phyloP scores from a whole-genome alignment of 2,113 vertebrate species.

The Platysternon megacephalum region DNA sequence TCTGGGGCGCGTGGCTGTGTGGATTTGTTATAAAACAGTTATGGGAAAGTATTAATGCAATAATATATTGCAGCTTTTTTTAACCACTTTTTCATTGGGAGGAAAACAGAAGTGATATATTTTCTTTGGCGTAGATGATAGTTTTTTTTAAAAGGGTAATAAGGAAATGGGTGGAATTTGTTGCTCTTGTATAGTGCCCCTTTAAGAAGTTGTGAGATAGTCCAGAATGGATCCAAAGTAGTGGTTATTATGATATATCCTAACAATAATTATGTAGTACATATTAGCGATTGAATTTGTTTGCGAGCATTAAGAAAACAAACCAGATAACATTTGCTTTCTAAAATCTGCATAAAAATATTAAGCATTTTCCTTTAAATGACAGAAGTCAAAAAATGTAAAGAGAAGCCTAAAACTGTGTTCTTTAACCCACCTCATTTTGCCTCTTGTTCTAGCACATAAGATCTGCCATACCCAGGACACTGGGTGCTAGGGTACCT shows the following conservation, averaged over 20 bases:
- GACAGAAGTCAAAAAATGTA: background rate
- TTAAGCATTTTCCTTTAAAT: background rate
- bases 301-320: no score
- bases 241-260: background rate
- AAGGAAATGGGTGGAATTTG: background rate
- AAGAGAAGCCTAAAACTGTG: accelerated
- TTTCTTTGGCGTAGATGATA: background rate
- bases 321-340: background rate
- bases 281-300: background rate
- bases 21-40: accelerated
- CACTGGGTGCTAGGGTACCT: background rate
- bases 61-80: accelerated
- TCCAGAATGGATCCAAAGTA: background rate
- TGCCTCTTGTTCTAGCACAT: accelerated
- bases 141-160: background rate
- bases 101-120: background rate
- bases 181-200: no score
- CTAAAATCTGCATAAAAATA: background rate
- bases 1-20: background rate
- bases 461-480: background rate
- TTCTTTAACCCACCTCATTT: accelerated
- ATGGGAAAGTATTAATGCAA: accelerated
- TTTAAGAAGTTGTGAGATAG: background rate
- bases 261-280: background rate
- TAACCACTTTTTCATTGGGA: background rate